Conservation (phyloP, 2,888 invertebrate species). For the Drosophila macrospina region DNA sequence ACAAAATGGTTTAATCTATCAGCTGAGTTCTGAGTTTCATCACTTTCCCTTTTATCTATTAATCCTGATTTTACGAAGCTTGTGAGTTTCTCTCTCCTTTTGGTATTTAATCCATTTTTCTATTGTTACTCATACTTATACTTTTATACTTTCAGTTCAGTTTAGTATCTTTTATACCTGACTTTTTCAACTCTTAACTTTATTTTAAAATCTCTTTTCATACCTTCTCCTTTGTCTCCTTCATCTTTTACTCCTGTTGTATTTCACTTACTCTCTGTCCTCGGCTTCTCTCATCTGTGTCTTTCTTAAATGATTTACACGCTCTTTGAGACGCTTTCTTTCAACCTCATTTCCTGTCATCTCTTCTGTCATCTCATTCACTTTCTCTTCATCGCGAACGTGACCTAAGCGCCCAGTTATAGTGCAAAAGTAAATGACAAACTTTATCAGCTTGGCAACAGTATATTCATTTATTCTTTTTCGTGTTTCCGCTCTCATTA, state of each 20-base stretch:
- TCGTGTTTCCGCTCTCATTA: slow-evolving; percentile 63
- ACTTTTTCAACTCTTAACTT: background rate
- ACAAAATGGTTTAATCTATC: no score
- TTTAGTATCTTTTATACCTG: background rate
- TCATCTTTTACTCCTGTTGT: background rate
- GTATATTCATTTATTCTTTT: slow-evolving; percentile 19
- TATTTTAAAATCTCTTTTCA: background rate
- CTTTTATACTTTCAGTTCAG: background rate
- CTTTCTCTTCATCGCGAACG: slow-evolving; percentile 33
- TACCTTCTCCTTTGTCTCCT: background rate
- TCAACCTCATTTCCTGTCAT: slow-evolving; percentile 41
- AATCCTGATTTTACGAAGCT: background rate
- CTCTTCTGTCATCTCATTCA: slow-evolving; percentile 27
- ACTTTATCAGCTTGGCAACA: slow-evolving; percentile 42
- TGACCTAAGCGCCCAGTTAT: slow-evolving; percentile 42
- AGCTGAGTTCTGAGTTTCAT: no score
- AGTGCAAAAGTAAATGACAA: slow-evolving; percentile 56
- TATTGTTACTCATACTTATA: background rate
- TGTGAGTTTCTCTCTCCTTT: no score
- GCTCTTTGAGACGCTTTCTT: slow-evolving; percentile 17
- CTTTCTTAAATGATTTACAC: slow-evolving; percentile 8
- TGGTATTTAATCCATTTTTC: no score
- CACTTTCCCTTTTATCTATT: background rate
- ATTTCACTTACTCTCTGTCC: background rate
- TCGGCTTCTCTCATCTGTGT: background rate